Evolutionary conservation across 2,888 invertebrate genomes (phyloP).

Genomic region (Epinotia brunnichana): DNA sequence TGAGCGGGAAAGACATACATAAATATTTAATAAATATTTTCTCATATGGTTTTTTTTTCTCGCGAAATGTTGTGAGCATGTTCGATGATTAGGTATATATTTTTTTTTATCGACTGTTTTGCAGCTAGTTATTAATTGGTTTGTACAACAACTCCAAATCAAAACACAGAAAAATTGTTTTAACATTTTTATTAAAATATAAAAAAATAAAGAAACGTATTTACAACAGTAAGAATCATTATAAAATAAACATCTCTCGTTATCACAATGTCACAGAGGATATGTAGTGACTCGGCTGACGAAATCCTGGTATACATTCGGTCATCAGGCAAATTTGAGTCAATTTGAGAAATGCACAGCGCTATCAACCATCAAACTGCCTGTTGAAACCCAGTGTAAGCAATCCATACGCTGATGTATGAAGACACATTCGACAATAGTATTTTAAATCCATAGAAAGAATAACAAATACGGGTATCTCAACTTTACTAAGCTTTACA

Average conservation of each 20-base stretch:
- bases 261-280: slow-evolving; percentile 40
- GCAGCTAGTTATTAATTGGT: no score
- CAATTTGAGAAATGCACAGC: neutral
- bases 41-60: no score
- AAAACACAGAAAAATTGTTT: slow-evolving; percentile 33
- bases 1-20: no score
- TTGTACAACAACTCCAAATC: no score
- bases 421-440: neutral
- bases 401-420: neutral
- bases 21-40: no score
- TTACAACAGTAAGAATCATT: slow-evolving; percentile 70
- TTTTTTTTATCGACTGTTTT: no score
- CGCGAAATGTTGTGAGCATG: no score
- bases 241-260: slow-evolving; percentile 47
- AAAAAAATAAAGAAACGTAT: slow-evolving; percentile 67
- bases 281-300: slow-evolving; percentile 27
- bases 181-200: slow-evolving; percentile 58
- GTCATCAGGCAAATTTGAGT: neutral
- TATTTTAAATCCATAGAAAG: neutral
- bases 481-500: neutral
- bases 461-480: neutral
- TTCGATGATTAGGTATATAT: no score
- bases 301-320: slow-evolving; percentile 7
- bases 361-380: neutral
- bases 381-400: slow-evolving; percentile 2